phyloP scores from a whole-genome alignment of 2,888 invertebrate genomes.

The Heteromyza rotundicornis region DNA sequence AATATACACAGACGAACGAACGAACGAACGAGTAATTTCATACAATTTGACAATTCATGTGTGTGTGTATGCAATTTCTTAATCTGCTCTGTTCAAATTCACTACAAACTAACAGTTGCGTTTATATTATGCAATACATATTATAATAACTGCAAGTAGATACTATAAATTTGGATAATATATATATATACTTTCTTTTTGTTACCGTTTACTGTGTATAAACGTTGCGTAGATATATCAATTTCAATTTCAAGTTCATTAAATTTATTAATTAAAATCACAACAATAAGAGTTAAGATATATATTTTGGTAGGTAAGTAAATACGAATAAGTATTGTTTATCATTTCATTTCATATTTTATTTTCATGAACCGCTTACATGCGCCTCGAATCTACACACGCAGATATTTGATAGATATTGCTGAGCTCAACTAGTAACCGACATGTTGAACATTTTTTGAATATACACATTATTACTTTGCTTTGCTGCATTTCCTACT shows the following conservation, averaged over 20 bases:
- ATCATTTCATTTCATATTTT: too few species aligned
- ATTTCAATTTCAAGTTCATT: too few species aligned
- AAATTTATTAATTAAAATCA: slow-evolving; percentile 60
- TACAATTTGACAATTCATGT: not conserved
- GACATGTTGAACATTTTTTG: too few species aligned
- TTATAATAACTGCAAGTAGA: not conserved
- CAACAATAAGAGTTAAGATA: slow-evolving; percentile 59
- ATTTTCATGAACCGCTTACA: too few species aligned
- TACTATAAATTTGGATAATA: not conserved
- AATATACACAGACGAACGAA: not conserved
- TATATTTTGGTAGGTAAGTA: slow-evolving; percentile 22
- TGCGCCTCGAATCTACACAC: too few species aligned
- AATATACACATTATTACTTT: too few species aligned
- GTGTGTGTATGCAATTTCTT: not conserved
- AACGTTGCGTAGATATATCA: not conserved
- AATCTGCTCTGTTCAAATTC: not conserved
- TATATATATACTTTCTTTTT: not conserved
- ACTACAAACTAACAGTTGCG: not conserved
- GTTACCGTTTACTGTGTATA: too few species aligned
- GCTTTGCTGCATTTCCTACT: too few species aligned
- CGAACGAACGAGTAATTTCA: not conserved
- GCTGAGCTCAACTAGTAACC: too few species aligned
- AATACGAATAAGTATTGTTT: too few species aligned
- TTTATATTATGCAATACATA: not conserved
- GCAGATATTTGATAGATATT: too few species aligned